phyloP scores from a whole-genome alignment of 2,888 invertebrate genomes.

The Agonopterix arenella region DNA sequence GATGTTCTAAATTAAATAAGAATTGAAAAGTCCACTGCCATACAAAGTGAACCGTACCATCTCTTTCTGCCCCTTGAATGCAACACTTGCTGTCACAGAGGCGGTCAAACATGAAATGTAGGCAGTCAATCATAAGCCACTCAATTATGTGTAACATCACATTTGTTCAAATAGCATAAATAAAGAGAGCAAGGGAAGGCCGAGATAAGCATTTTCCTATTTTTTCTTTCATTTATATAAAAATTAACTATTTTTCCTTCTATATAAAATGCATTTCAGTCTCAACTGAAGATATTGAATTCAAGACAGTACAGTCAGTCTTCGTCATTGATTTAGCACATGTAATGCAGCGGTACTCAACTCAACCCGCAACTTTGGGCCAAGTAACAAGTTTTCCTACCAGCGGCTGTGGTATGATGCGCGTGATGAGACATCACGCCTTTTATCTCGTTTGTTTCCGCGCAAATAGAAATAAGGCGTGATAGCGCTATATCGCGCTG shows the following conservation, averaged over 20 bases:
- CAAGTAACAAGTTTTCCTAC: background rate
- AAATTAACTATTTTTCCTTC: conserved; percentile 43
- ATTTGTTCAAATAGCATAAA: conserved; percentile 49
- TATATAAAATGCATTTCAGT: conserved; percentile 65
- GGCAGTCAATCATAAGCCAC: conserved; percentile 47
- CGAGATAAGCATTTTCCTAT: conserved; percentile 27
- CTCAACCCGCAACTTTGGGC: too few species aligned
- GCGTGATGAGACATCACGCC: too few species aligned
- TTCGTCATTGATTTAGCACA: conserved; percentile 43
- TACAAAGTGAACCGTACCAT: conserved; percentile 41
- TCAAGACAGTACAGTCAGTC: conserved; percentile 48
- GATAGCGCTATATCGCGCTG: too few species aligned
- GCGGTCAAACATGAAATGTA: conserved; percentile 30
- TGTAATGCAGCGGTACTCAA: conserved; percentile 2
- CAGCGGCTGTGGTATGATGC: too few species aligned
- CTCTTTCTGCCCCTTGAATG: conserved; percentile 37
- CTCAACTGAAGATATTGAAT: conserved; percentile 40
- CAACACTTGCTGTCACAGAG: conserved; percentile 48
- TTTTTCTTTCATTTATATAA: conserved; percentile 27
- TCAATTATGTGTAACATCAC: conserved; percentile 49
- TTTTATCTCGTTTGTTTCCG: too few species aligned
- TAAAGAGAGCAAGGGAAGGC: conserved; percentile 65
- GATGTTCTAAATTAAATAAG: conserved; percentile 36
- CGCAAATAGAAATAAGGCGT: too few species aligned
- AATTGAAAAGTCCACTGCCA: conserved; percentile 49